These are phyloP conservation scores for Pterostichus madidus DNA, from an alignment of 2,888 invertebrate species.

Conservation along the genomic window DNA sequence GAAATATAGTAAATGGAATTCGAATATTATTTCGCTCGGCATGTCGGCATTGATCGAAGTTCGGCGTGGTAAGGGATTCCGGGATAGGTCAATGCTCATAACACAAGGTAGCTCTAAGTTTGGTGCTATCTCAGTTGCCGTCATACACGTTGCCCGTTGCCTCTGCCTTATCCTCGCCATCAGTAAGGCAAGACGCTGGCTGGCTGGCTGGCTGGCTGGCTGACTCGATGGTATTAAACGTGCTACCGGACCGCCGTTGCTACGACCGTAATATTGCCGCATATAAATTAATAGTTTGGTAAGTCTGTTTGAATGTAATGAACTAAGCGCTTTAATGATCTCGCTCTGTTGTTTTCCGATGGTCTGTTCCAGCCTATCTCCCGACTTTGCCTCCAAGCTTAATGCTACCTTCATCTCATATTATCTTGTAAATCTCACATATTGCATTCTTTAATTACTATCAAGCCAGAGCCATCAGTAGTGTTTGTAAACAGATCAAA, in stretches of 20 bases:
- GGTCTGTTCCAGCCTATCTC: constrained; percentile 33
- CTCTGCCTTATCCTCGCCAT: constrained; percentile 24
- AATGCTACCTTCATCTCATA: neutral
- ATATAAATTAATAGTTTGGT: constrained; percentile 64
- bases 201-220: neutral
- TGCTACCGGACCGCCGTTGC: constrained; percentile 28
- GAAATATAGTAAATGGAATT: constrained; percentile 42
- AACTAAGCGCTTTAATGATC: constrained; percentile 58
- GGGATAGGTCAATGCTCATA: constrained; percentile 19
- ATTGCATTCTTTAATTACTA: constrained; percentile 1
- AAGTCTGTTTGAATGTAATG: constrained; percentile 64
- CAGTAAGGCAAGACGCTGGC: constrained; percentile 20
- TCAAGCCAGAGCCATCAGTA: neutral
- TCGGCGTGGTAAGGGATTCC: neutral
- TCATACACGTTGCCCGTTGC: constrained; percentile 28
- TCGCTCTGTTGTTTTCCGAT: constrained; percentile 55
- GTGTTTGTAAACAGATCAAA: neutral
- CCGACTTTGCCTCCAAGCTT: neutral
- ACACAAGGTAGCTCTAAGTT: constrained; percentile 12
- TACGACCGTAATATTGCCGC: constrained; percentile 56
- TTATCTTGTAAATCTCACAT: neutral
- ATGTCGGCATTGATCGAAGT: constrained; percentile 7
- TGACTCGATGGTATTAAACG: constrained; percentile 45
- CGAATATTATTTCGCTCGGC: constrained; percentile 19
- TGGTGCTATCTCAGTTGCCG: constrained; percentile 2